phyloP scores from a whole-genome alignment of 1,140 invertebrate genomes.

The Aphaenogaster ashmeadi region DNA sequence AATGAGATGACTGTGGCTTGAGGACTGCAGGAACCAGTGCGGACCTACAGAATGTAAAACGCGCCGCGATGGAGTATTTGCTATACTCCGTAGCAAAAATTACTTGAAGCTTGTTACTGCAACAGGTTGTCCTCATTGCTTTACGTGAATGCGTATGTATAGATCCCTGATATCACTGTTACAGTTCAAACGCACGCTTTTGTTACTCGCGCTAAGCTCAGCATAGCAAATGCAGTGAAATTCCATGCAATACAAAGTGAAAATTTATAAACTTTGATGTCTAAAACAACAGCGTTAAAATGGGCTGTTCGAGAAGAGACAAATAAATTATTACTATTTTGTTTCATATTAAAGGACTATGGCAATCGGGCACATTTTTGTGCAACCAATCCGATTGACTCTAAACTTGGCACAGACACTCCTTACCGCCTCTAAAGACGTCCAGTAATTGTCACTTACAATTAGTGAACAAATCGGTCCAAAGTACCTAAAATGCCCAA shows the following conservation, averaged over 20 bases:
- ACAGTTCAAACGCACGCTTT: neutral
- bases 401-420: too few species aligned
- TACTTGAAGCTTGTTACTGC: conserved; percentile 71
- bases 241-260: neutral
- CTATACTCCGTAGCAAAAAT: conserved; percentile 63
- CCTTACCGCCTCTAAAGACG: too few species aligned
- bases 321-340: neutral
- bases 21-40: neutral
- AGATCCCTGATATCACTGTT: neutral
- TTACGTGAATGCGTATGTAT: neutral
- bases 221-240: neutral
- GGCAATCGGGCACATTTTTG: too few species aligned
- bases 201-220: neutral
- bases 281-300: neutral
- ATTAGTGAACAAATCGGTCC: too few species aligned
- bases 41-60: conserved; percentile 58
- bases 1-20: conserved; percentile 53
- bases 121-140: conserved; percentile 70
- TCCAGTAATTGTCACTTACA: too few species aligned
- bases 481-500: too few species aligned
- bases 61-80: conserved; percentile 55
- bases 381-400: too few species aligned
- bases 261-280: neutral
- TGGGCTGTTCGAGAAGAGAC: neutral
- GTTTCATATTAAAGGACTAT: neutral